Base-by-base conservation (phyloP, 2,797 vertebrate species). In the Sebastes diaconus region DNA sequence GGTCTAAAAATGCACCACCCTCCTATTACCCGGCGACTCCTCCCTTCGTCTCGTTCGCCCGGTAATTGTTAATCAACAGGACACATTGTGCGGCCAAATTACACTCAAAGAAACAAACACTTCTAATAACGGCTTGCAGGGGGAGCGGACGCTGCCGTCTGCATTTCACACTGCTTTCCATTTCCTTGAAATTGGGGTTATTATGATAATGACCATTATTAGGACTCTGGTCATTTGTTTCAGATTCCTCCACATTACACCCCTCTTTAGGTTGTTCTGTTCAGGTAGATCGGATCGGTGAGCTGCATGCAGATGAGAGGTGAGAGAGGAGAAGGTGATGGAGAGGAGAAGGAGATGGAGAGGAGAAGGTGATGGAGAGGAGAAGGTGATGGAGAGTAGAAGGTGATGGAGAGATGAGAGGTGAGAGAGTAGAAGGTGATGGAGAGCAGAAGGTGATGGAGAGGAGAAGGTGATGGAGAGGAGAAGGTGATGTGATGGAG, bases 51-150 rank as follows among this genome's bases (percentile, higher is more conserved):
- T 88, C 30, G 3, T 88, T 89, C 86, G 39, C 77, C 67, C 84
- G 27, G 91, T 93, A 92, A 93, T 93, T 94, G 91, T 92, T 95
- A 94, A 94, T 94, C 93, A 95, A 89, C 90, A 77, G 77, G 82
- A 86, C 87, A 79, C 90, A 85, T 93, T 84, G 87, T 85, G 88
- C 8, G 36, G 50, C 84, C 69, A 86, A 91, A 91, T 93, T 87
- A 88, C 70, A 46, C 80, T 86, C 72, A 25, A 83, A 90, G 87
- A 68, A 84, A 77, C 75, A 86, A 88, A 83, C 85, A 32, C 79
- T 81, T 84, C 88, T 94, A 93, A 91, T 93, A 83, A 82, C 68
- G 60, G 83, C 90, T 88, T 67, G 72, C 87, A 82, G 84, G 83
- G 81, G 68, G 32, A 57, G 77, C 72, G 22, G 81, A 77, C 34